Evolutionary conservation across 2,888 invertebrate genomes (phyloP).

Genomic region (Epinotia bilunana): DNA sequence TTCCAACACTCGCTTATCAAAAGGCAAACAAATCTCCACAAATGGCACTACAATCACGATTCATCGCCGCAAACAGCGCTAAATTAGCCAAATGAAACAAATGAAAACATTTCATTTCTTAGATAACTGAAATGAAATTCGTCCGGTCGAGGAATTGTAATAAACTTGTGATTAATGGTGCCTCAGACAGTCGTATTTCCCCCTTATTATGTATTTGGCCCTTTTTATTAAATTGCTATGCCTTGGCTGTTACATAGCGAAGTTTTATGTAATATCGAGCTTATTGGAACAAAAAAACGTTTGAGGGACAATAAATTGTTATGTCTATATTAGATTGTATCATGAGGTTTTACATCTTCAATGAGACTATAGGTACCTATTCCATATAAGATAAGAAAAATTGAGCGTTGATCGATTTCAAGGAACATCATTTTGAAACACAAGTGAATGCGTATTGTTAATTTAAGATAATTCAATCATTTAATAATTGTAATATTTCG

Average conservation of each 20-base stretch:
- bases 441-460: no score
- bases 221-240: conserved; percentile 40
- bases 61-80: conserved; percentile 17
- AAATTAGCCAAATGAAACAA: conserved; percentile 42
- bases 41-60: conserved; percentile 3
- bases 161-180: conserved; percentile 37
- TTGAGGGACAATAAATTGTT: no score
- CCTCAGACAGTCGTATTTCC: conserved; percentile 28
- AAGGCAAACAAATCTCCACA: conserved; percentile 16
- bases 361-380: no score
- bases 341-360: no score
- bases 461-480: no score
- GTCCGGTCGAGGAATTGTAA: conserved; percentile 29
- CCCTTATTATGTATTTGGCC: conserved; percentile 35
- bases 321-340: no score
- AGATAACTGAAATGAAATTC: conserved; percentile 39
- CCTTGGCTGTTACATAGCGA: conserved; percentile 3
- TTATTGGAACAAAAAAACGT: not conserved
- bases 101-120: conserved; percentile 41
- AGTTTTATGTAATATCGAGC: conserved; percentile 6
- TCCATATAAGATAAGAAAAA: no score
- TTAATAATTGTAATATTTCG: no score
- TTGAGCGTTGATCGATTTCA: no score
- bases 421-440: no score
- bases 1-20: not conserved